These are phyloP conservation scores for Eurytoma adleriae DNA, from an alignment of 2,888 invertebrate species.

Conservation along the genomic window DNA sequence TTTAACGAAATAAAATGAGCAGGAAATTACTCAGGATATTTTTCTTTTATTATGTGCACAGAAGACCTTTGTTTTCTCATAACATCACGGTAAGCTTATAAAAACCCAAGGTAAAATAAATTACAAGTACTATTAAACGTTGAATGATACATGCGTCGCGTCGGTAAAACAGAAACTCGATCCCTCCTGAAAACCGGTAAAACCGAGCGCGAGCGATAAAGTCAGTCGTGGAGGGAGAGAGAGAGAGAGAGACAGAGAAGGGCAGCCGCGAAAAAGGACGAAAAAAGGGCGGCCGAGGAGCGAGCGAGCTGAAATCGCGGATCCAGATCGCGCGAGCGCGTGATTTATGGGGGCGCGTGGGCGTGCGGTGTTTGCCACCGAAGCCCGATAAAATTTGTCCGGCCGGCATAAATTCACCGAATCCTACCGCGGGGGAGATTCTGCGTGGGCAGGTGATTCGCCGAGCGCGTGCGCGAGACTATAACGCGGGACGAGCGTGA, in stretches of 20 bases:
- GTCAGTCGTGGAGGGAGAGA: not conserved
- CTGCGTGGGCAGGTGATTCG: slow-evolving; percentile 65
- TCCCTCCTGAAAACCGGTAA: too few relatives aligned
- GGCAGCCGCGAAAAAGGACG: not conserved
- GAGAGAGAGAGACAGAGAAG: too few relatives aligned
- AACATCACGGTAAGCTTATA: too few relatives aligned
- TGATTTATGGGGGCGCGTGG: slow-evolving; percentile 73
- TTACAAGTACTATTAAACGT: too few relatives aligned
- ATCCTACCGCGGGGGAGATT: slow-evolving; percentile 50
- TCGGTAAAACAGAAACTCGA: too few relatives aligned
- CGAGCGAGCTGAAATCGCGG: slow-evolving; percentile 50
- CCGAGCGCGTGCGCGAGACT: slow-evolving; percentile 9
- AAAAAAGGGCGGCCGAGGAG: not conserved
- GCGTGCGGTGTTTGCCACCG: slow-evolving; percentile 74
- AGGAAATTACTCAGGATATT: too few relatives aligned
- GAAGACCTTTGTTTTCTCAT: too few relatives aligned
- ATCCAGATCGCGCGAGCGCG: slow-evolving; percentile 62
- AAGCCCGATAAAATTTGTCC: slow-evolving; percentile 76
- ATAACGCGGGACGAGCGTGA: slow-evolving; percentile 11
- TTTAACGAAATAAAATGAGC: too few relatives aligned
- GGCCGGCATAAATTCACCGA: slow-evolving; percentile 72
- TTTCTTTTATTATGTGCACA: too few relatives aligned
- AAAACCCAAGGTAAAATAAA: too few relatives aligned
- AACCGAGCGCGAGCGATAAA: not conserved
- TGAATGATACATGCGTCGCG: too few relatives aligned